These are phyloP conservation scores for Corvus moneduloides DNA, from an alignment of 2,113 vertebrate genomes.

Conservation along the genomic window DNA sequence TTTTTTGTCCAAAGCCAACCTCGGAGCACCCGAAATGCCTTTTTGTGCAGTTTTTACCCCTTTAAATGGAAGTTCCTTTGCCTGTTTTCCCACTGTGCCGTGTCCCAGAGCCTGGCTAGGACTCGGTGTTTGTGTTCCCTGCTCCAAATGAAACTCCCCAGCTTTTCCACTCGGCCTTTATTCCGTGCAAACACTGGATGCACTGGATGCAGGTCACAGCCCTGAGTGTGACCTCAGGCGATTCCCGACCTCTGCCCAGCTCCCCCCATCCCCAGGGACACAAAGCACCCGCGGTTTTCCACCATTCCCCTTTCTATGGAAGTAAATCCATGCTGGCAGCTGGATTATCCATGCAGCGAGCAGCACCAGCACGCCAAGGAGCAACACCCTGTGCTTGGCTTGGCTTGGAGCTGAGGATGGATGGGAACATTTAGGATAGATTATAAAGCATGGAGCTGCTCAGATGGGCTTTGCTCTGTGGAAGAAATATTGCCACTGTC, in stretches of 20 bases:
- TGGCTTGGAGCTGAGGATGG: fast-evolving
- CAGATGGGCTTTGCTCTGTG: fast-evolving
- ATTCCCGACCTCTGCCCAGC: background rate
- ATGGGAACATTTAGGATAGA: background rate
- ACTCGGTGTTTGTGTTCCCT: fast-evolving
- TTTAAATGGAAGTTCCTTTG: background rate
- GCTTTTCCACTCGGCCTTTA: background rate
- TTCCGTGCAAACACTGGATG: fast-evolving
- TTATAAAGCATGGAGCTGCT: background rate
- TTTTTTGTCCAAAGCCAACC: fast-evolving
- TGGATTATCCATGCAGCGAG: fast-evolving
- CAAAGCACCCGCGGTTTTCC: fast-evolving
- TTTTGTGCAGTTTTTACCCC: background rate
- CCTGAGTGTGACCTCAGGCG: background rate
- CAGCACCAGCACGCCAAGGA: fast-evolving
- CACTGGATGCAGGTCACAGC: background rate
- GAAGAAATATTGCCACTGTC: fast-evolving
- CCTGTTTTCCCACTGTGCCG: fast-evolving
- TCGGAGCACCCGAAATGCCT: background rate
- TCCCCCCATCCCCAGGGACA: background rate
- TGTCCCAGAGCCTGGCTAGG: background rate
- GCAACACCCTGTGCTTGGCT: fast-evolving
- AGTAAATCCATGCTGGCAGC: background rate
- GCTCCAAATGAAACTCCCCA: fast-evolving
- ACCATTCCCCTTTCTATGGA: too few species aligned